These are phyloP conservation scores for Cephus spinipes DNA, from an alignment of 2,888 invertebrate species.

Conservation along the genomic window DNA sequence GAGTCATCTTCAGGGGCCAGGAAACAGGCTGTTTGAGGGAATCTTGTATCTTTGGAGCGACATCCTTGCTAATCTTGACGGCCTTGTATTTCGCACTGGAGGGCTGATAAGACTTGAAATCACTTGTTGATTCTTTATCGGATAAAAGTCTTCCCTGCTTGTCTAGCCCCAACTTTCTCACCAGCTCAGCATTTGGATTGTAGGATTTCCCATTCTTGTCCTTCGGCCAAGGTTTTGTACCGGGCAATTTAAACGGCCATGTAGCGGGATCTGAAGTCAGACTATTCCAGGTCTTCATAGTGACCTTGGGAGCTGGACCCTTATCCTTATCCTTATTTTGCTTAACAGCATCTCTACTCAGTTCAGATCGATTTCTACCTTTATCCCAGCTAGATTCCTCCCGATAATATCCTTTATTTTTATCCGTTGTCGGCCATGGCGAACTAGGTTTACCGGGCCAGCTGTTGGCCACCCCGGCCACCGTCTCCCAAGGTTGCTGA, in stretches of 20 bases:
- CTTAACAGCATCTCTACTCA: neutral
- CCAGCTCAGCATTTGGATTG: slow-evolving; percentile 58
- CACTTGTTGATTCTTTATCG: slow-evolving; percentile 15
- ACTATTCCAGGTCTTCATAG: slow-evolving; percentile 56
- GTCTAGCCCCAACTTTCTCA: slow-evolving; percentile 55
- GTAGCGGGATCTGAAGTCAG: slow-evolving; percentile 59
- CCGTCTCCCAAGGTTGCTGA: slow-evolving; percentile 21
- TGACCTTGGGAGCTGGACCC: slow-evolving; percentile 42
- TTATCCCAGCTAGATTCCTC: slow-evolving; percentile 23
- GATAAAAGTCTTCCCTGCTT: slow-evolving; percentile 37
- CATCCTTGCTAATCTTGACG: neutral
- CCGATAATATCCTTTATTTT: slow-evolving; percentile 20
- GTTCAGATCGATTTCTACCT: slow-evolving; percentile 26
- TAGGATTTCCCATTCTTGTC: slow-evolving; percentile 59
- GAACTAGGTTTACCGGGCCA: neutral
- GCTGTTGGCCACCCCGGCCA: neutral
- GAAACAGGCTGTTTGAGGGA: neutral
- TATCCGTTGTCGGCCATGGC: slow-evolving; percentile 28
- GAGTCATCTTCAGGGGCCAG: neutral
- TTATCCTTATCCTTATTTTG: neutral
- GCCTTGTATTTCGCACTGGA: slow-evolving; percentile 22
- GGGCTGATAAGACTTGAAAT: slow-evolving; percentile 6
- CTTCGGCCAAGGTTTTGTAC: slow-evolving; percentile 60
- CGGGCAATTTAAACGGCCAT: slow-evolving; percentile 59
- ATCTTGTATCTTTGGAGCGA: neutral